phyloP scores from a whole-genome alignment of 2,113 vertebrate genomes.

The Tor tambroides region DNA sequence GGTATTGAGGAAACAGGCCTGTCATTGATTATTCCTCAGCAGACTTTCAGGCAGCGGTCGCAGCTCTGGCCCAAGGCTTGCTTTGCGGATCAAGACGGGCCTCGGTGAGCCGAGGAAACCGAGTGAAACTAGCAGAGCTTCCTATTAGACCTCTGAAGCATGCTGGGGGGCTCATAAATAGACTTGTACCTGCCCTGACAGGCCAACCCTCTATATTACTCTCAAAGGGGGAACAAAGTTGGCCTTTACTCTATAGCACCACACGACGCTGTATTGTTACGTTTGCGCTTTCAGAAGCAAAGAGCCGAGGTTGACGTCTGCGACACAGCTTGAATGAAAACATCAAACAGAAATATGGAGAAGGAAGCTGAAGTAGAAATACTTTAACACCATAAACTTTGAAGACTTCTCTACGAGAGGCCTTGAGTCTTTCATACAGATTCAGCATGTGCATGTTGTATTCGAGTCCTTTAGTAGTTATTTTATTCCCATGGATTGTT shows the following conservation, averaged over 20 bases:
- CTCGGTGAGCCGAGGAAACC: background rate
- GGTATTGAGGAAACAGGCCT: background rate
- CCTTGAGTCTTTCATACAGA: background rate
- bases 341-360: background rate
- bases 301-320: background rate
- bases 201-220: background rate
- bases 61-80: background rate
- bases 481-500: background rate
- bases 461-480: background rate
- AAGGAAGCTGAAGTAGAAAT: background rate
- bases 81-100: background rate
- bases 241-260: conserved; percentile 12
- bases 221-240: background rate
- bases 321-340: background rate
- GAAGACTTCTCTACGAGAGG: background rate
- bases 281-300: conserved; percentile 2
- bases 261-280: background rate
- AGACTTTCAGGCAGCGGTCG: background rate
- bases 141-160: background rate
- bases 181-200: background rate
- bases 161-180: background rate
- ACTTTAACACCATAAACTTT: background rate
- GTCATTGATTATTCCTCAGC: background rate
- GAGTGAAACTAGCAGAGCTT: background rate
- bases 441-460: background rate